Conservation (phyloP, 2,888 invertebrate species). For the Isoperla grammatica region DNA sequence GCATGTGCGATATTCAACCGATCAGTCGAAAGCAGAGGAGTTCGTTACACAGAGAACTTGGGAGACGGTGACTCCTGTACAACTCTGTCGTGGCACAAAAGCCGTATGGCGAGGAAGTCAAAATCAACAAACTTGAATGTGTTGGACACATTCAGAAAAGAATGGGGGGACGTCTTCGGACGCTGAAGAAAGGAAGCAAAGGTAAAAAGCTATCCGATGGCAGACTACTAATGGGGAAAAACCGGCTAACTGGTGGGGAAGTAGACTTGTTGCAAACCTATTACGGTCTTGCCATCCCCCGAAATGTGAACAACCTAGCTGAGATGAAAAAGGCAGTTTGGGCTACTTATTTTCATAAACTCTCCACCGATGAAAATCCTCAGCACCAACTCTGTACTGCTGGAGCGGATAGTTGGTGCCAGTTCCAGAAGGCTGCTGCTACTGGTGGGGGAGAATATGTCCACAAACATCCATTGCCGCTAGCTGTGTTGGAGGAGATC, state of each 20-base stretch:
- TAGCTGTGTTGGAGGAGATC: slow-evolving; percentile 2
- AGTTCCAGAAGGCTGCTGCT: slow-evolving; percentile 20
- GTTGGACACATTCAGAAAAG: slow-evolving; percentile 6
- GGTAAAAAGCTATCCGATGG: not conserved
- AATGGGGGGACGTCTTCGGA: not conserved
- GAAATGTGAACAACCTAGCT: slow-evolving; percentile 29
- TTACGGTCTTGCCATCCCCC: slow-evolving; percentile 33
- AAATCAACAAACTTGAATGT: not conserved
- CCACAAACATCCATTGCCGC: slow-evolving; percentile 16
- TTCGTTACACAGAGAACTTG: not conserved
- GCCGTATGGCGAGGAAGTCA: not conserved
- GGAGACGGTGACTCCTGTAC: not conserved
- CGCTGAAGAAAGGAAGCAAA: not conserved
- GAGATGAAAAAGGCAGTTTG: slow-evolving; percentile 33
- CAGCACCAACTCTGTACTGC: slow-evolving; percentile 34
- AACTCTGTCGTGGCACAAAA: not conserved
- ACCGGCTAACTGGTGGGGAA: not conserved
- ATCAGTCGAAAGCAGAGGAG: too few species aligned
- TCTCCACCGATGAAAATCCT: slow-evolving; percentile 33
- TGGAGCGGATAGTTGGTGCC: slow-evolving; percentile 33
- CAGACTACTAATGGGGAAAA: not conserved
- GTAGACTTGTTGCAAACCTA: slow-evolving; percentile 24
- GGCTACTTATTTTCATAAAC: slow-evolving; percentile 32
- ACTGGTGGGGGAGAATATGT: too few species aligned
- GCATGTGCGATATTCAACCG: too few species aligned